phyloP scores from a whole-genome alignment of 2,113 vertebrate genomes.

The Thamnophis sirtalis region DNA sequence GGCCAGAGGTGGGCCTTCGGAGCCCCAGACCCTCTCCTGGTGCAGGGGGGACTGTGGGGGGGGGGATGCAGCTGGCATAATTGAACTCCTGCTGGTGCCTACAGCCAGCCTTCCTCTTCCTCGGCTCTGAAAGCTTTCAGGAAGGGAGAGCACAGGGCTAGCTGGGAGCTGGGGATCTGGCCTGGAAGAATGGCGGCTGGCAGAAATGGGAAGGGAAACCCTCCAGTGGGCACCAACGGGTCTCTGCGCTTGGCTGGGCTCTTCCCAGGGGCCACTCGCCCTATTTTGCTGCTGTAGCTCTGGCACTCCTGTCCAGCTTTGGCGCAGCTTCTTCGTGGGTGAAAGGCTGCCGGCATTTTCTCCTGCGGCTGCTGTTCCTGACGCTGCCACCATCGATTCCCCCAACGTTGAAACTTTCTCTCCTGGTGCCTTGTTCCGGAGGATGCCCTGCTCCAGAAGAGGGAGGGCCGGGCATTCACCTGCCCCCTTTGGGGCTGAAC shows the following conservation, averaged over 20 bases:
- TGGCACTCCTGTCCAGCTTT: background rate
- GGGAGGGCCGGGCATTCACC: background rate
- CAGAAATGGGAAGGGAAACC: slow-evolving; percentile 44
- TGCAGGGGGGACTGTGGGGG: background rate
- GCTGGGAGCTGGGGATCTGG: background rate
- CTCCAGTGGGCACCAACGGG: slow-evolving; percentile 53
- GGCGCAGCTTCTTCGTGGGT: background rate
- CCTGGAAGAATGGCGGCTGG: slow-evolving; percentile 78
- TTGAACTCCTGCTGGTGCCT: background rate
- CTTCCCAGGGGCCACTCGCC: background rate
- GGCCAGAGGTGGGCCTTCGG: background rate
- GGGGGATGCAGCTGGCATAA: background rate
- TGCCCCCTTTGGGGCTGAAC: background rate
- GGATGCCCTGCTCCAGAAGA: background rate
- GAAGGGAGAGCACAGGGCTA: too few relatives aligned
- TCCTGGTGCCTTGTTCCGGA: background rate
- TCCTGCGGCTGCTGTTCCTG: background rate
- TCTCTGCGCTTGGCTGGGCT: background rate
- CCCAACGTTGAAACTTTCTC: background rate
- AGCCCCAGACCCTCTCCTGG: rapidly evolving
- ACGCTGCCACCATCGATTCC: background rate
- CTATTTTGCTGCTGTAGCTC: background rate
- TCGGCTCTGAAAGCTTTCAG: too few relatives aligned
- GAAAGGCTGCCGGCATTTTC: background rate
- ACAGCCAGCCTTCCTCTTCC: too few relatives aligned